These are phyloP conservation scores for Poeciliopsis presidionis DNA, from an alignment of 2,797 vertebrate genomes.

Conservation along the genomic window DNA sequence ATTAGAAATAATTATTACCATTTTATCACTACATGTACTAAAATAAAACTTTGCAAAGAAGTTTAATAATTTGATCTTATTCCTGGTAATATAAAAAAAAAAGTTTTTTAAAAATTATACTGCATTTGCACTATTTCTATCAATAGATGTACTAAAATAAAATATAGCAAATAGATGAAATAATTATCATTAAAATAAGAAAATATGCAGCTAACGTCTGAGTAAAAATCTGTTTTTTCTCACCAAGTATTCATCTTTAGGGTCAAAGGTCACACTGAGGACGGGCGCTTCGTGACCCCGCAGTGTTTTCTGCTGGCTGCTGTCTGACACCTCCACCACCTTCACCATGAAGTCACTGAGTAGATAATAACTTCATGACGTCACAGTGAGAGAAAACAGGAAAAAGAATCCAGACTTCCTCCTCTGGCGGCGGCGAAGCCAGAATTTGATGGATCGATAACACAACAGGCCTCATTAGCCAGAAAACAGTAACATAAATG, in stretches of 20 bases:
- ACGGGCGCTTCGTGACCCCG: conserved; percentile 93
- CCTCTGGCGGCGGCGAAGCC: conserved; percentile 22
- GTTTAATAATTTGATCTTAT: neutral
- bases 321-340: conserved; percentile 91
- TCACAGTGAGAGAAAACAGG: neutral
- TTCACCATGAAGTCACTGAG: conserved; percentile 95
- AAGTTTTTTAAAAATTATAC: no score
- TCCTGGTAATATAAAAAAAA: neutral
- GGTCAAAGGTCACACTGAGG: conserved; percentile 93
- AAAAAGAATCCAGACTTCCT: conserved; percentile 38
- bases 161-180: neutral
- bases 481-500: conserved; percentile 65
- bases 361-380: neutral
- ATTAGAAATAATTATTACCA: no score
- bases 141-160: neutral
- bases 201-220: neutral
- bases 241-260: conserved; percentile 90
- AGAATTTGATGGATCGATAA: conserved; percentile 59
- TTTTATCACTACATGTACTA: no score
- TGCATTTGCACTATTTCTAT: no score
- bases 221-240: conserved; percentile 30
- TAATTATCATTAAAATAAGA: neutral
- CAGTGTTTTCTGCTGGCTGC: conserved; percentile 92
- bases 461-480: conserved; percentile 34
- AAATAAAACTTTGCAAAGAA: no score